These are phyloP conservation scores for Grammomys surdaster DNA, from an alignment of 2,113 vertebrate species.

Conservation along the genomic window DNA sequence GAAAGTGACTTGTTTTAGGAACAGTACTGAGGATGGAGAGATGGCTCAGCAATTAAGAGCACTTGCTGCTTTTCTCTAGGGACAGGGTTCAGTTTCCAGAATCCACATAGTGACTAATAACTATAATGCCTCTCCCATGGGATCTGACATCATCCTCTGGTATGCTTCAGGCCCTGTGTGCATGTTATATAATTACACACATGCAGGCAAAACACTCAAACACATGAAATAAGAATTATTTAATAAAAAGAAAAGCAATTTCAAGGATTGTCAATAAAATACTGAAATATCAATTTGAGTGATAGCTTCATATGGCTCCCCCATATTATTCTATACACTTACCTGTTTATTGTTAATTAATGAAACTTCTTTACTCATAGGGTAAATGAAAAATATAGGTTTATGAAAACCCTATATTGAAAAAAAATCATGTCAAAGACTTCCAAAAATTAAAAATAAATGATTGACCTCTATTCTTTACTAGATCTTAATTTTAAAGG, in stretches of 20 bases:
- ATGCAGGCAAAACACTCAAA: not conserved
- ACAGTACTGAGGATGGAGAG: not conserved
- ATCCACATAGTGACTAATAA: not conserved
- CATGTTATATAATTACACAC: not conserved
- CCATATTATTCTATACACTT: not conserved
- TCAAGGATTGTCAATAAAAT: not conserved
- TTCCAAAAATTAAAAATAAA: constrained; percentile 31
- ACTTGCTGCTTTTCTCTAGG: not conserved
- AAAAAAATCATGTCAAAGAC: not conserved
- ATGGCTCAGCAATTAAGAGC: not conserved
- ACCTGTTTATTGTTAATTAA: not conserved
- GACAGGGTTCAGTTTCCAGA: not conserved
- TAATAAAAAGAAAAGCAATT: not conserved
- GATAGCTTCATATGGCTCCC: not conserved
- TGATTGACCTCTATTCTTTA: not conserved
- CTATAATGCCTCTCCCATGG: not conserved
- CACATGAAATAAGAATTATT: not conserved
- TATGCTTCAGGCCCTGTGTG: not conserved
- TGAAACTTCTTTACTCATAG: not conserved
- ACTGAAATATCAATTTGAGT: not conserved
- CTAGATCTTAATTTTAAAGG: not conserved
- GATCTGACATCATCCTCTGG: not conserved
- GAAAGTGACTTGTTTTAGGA: not conserved
- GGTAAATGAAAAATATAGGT: too few relatives aligned
- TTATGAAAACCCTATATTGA: not conserved